These are phyloP conservation scores for Circaetus gallicus DNA, from an alignment of 2,113 vertebrate species.

Conservation along the genomic window DNA sequence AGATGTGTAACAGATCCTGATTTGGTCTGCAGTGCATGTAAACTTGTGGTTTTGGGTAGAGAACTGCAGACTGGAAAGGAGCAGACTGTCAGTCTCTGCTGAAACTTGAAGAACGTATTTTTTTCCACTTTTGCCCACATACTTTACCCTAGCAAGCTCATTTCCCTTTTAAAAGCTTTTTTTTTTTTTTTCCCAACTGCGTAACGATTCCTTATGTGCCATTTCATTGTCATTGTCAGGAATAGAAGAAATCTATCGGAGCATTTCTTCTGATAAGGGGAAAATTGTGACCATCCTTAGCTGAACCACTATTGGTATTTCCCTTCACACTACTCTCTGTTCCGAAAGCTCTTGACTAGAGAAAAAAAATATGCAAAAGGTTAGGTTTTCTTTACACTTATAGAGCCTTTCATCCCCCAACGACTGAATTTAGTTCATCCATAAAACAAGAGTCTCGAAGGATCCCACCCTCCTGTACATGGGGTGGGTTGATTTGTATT, in stretches of 20 bases:
- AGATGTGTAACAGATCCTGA: neutral
- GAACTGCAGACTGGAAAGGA: neutral
- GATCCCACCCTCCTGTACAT: neutral
- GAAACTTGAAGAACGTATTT: neutral
- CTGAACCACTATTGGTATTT: neutral
- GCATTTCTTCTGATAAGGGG: neutral
- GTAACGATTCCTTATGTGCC: neutral
- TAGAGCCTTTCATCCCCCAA: neutral
- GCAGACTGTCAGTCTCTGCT: neutral
- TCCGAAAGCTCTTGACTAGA: neutral
- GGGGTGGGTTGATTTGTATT: constrained; percentile 55
- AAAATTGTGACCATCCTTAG: neutral
- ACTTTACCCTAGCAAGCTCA: neutral
- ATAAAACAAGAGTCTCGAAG: neutral
- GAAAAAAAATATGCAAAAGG: neutral
- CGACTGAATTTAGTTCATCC: neutral
- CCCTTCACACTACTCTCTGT: neutral
- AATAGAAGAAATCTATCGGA: neutral
- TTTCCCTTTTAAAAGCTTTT: neutral
- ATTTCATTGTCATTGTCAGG: neutral
- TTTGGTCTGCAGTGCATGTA: neutral
- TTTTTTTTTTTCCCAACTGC: neutral
- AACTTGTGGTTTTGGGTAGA: neutral
- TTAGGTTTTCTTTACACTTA: neutral
- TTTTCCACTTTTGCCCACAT: neutral